Evolutionary conservation across 2,797 vertebrate genomes (phyloP), one percentile per base, ranked within the genome.

Genomic region (Bucorvus abyssinicus): DNA sequence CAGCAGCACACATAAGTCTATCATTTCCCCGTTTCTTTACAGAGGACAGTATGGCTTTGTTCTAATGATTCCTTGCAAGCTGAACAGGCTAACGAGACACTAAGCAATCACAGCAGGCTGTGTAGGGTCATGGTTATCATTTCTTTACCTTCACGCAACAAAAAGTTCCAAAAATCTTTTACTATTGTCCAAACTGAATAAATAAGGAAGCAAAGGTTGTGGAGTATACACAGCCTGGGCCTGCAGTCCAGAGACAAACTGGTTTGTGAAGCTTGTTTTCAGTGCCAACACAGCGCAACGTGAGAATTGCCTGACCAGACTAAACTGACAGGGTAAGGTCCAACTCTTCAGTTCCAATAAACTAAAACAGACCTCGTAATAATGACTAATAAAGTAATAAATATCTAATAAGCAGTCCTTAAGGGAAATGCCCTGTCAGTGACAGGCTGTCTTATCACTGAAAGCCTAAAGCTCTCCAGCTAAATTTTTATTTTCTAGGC

Each of bases 91-190:
- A 84, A 90, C 2, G 24, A 90, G 75, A 73, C 8, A 77, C n/a
- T 16, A 50, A 67, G 57, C 47, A 50, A 49, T 4, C 14, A 60
- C 52, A 50, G 12, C 24, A 8, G 14, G 36, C 30, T 64, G 73
- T 36, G 56, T 10, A 52, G 36, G 65, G 81, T 59, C 38, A 82
- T 2, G 1, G 34, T 55, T 27, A 64, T 10, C 6, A 16, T 42
- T 75, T 63, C 71, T 49, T 96, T 95, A 93, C 90, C 24, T 65
- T 89, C 30, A 95, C 87, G n/a, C 44, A 89, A 86, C 13, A 85
- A 79, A 61, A 79, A 71, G 55, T 85, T 89, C 70, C 90, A 59
- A 85, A 55, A 96, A 93, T 74, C 69, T 67, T 60, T 29, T 93
- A 78, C 63, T 85, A 61, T 70, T 40, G 27, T 82, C 76, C 93